Percentiles rank a stretch among this genome's conserved stretches.
These are phyloP conservation scores for Drosophila rhopaloa DNA, from an alignment of 1,140 invertebrate genomes.

Conservation along the genomic window DNA sequence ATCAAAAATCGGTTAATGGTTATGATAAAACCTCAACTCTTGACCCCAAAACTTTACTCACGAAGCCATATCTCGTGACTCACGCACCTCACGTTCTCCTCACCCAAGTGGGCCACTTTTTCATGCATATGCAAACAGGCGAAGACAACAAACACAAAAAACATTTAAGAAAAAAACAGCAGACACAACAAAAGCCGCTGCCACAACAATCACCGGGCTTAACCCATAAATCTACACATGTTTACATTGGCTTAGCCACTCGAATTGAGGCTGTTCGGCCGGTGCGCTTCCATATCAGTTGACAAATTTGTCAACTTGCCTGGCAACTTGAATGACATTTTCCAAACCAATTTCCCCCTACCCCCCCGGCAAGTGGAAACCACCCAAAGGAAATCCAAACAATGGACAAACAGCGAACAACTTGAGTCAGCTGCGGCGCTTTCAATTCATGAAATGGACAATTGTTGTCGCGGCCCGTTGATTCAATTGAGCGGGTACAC, in stretches of 20 bases:
- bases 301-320: conserved; percentile 76
- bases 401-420: conserved; percentile 54
- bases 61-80: not conserved
- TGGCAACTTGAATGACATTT: conserved; percentile 79
- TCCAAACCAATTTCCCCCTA: conserved; percentile 46
- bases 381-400: conserved; percentile 52
- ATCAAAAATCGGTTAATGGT: too few relatives aligned
- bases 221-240: conserved; percentile 75
- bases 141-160: conserved; percentile 13
- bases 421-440: conserved; percentile 23
- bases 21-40: too few relatives aligned
- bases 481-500: conserved; percentile 41
- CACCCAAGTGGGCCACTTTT: conserved; percentile 6
- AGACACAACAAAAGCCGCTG: conserved; percentile 33
- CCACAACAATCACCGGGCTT: conserved; percentile 39
- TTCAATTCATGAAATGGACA: conserved; percentile 81
- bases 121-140: conserved; percentile 69
- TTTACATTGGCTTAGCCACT: conserved; percentile 68
- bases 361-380: not conserved
- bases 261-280: conserved; percentile 24
- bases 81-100: not conserved
- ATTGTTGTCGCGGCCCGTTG: conserved; percentile 63
- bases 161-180: conserved; percentile 17
- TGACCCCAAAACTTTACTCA: too few relatives aligned
- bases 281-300: conserved; percentile 71